phyloP scores from a whole-genome alignment of 2,888 invertebrate species.

The Rosalia funebris region DNA sequence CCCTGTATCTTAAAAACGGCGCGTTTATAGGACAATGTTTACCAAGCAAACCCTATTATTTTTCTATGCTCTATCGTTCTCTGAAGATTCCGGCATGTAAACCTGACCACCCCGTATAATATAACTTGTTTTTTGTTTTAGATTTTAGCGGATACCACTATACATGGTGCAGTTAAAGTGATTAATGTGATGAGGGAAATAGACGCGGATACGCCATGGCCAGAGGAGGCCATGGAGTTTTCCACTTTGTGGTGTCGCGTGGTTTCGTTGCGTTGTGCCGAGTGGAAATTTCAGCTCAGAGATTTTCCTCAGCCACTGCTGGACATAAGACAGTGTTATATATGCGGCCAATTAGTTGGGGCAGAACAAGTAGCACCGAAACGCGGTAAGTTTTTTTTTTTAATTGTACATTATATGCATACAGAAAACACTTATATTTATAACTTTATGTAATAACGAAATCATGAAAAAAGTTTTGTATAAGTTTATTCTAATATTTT shows the following conservation, averaged over 20 bases:
- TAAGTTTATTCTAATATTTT: too few relatives aligned
- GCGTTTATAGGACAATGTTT: too few relatives aligned
- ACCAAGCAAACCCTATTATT: too few relatives aligned
- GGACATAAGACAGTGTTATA: slow-evolving; percentile 81
- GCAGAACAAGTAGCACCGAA: slow-evolving; percentile 85
- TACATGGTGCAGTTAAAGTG: slow-evolving; percentile 84
- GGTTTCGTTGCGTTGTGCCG: slow-evolving; percentile 81
- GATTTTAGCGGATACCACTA: slow-evolving; percentile 83
- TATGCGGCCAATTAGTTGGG: slow-evolving; percentile 91
- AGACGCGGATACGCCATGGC: slow-evolving; percentile 91
- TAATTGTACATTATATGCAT: too few relatives aligned
- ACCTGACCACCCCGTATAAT: too few relatives aligned
- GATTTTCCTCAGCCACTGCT: slow-evolving; percentile 96
- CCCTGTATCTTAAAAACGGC: too few relatives aligned
- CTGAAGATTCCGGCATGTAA: too few relatives aligned
- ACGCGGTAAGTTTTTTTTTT: slow-evolving; percentile 53
- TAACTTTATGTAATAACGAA: too few relatives aligned
- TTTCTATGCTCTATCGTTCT: too few relatives aligned
- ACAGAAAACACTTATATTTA: too few relatives aligned
- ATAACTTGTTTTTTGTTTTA: too few relatives aligned
- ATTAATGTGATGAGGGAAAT: slow-evolving; percentile 79
- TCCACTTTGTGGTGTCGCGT: slow-evolving; percentile 93
- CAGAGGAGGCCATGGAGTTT: slow-evolving; percentile 89
- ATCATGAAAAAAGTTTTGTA: too few relatives aligned
- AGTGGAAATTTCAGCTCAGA: slow-evolving; percentile 88